phyloP scores from a whole-genome alignment of 1,140 invertebrate genomes.

The Rhopalosiphum padi region DNA sequence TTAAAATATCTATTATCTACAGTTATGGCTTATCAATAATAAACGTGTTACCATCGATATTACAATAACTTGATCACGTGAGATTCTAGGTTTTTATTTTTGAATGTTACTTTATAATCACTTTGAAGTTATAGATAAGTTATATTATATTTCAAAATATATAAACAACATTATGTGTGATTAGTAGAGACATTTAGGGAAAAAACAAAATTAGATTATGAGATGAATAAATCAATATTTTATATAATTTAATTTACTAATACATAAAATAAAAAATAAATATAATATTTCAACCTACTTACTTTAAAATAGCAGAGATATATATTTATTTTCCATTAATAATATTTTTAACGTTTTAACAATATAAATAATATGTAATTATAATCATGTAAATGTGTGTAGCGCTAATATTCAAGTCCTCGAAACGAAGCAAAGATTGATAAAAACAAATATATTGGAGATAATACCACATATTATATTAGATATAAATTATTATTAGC shows the following conservation, averaged over 20 bases:
- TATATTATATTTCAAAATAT: neutral
- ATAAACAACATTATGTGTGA: neutral
- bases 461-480: neutral
- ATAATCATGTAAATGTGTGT: neutral
- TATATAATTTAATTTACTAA: no score
- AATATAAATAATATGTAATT: neutral
- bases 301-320: neutral
- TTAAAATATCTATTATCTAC: neutral
- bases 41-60: neutral
- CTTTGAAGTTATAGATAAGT: neutral
- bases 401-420: neutral
- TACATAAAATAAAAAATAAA: neutral
- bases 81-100: neutral
- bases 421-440: neutral
- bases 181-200: neutral
- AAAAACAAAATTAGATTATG: no score
- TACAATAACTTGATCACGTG: neutral
- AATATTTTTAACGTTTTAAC: neutral
- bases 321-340: neutral
- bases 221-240: no score
- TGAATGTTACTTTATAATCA: neutral
- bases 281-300: neutral
- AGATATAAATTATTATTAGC: neutral
- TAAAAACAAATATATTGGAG: neutral
- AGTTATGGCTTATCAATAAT: neutral